Conservation (phyloP, 2,888 invertebrate species). For the Brachyptera putata region DNA sequence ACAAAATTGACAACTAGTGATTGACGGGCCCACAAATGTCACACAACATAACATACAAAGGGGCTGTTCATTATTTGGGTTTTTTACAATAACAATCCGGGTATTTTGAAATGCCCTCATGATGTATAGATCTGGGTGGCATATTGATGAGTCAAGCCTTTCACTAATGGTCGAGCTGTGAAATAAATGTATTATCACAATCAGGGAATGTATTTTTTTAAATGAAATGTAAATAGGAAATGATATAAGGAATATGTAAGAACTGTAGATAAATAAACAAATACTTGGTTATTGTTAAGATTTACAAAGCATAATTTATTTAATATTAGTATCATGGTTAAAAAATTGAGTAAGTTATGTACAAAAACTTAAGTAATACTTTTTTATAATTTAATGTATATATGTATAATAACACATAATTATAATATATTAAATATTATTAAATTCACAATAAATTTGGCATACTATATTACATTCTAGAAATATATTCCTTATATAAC, state of each 20-base stretch:
- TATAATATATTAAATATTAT: background rate
- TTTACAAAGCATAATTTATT: conserved; percentile 28
- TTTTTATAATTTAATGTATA: conserved; percentile 2
- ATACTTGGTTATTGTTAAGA: background rate
- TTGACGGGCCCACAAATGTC: no score
- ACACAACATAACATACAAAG: no score
- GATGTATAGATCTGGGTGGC: no score
- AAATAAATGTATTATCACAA: no score
- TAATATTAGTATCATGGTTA: conserved; percentile 23
- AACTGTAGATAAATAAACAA: conserved; percentile 23
- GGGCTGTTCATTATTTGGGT: no score
- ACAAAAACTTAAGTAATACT: background rate
- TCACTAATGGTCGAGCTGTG: no score
- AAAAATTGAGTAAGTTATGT: conserved; percentile 1
- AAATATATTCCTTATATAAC: background rate
- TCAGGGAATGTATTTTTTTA: no score
- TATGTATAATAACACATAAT: background rate
- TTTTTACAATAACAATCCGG: no score
- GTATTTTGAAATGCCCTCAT: no score
- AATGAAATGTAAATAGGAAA: background rate
- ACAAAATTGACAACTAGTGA: no score
- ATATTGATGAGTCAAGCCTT: no score
- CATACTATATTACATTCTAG: background rate
- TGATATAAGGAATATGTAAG: background rate
- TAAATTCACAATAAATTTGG: conserved; percentile 5